phyloP scores from a whole-genome alignment of 1,140 invertebrate genomes.

The Drosophila arawakana region DNA sequence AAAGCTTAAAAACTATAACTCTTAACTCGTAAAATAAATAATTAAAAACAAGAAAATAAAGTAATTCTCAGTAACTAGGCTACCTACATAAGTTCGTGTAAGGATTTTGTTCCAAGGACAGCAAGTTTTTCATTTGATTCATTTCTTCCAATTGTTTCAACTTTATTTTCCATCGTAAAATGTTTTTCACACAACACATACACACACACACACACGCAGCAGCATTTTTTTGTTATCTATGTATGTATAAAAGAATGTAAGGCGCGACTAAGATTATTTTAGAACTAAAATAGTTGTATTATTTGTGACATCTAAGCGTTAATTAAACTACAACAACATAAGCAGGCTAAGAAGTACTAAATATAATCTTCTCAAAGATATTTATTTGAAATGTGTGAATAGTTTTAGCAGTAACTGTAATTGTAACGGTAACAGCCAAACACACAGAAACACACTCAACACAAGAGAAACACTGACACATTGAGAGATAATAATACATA shows the following conservation, averaged over 20 bases:
- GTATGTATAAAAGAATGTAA: slow-evolving; percentile 37
- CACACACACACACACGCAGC: slow-evolving; percentile 5
- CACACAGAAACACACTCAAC: slow-evolving; percentile 29
- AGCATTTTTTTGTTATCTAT: slow-evolving; percentile 32
- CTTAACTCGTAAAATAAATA: slow-evolving; percentile 53
- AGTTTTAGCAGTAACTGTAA: slow-evolving; percentile 58
- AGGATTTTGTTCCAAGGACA: slow-evolving; percentile 55
- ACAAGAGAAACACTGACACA: slow-evolving; percentile 32
- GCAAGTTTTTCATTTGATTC: slow-evolving; percentile 19
- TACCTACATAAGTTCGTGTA: slow-evolving; percentile 79
- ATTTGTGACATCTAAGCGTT: slow-evolving; percentile 44
- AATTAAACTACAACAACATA: slow-evolving; percentile 41
- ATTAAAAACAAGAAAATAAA: slow-evolving; percentile 23
- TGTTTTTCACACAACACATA: slow-evolving; percentile 3
- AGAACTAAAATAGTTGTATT: slow-evolving; percentile 42
- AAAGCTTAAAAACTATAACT: slow-evolving; percentile 63
- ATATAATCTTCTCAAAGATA: slow-evolving; percentile 16
- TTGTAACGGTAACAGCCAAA: slow-evolving; percentile 51
- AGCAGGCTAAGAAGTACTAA: slow-evolving; percentile 41
- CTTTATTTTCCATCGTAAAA: background rate
- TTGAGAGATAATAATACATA: slow-evolving; percentile 44
- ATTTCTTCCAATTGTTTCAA: slow-evolving; percentile 25
- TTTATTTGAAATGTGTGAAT: slow-evolving; percentile 8
- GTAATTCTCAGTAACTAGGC: slow-evolving; percentile 67
- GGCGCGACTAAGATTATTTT: slow-evolving; percentile 42